phyloP scores from a whole-genome alignment of 2,888 invertebrate genomes.

The Ceraclea dissimilis region DNA sequence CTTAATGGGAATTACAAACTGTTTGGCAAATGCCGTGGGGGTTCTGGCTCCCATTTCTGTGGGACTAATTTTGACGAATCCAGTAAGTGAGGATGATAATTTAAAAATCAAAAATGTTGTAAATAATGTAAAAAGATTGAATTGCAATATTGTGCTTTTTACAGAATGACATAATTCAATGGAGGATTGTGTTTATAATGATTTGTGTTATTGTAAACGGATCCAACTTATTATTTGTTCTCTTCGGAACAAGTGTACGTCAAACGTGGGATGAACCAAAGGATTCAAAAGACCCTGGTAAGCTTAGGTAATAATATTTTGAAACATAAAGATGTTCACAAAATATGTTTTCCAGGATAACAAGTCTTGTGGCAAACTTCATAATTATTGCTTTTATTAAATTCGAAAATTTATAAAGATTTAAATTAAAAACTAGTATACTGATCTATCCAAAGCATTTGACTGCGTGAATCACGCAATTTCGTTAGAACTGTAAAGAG shows the following conservation, averaged over 20 bases:
- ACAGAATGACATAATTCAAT: conserved; percentile 29
- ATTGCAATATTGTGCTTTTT: too few relatives aligned
- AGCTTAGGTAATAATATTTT: too few relatives aligned
- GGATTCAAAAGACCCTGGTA: background rate
- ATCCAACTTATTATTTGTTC: conserved; percentile 38
- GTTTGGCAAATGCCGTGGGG: conserved; percentile 37
- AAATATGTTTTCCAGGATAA: too few relatives aligned
- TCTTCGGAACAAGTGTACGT: conserved; percentile 38
- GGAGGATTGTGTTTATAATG: conserved; percentile 41
- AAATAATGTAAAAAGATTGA: too few relatives aligned
- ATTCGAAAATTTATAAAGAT: too few relatives aligned
- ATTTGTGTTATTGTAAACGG: conserved; percentile 37
- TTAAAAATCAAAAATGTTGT: background rate
- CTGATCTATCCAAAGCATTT: too few relatives aligned
- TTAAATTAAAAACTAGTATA: too few relatives aligned
- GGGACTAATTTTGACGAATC: conserved; percentile 33
- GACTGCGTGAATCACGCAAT: too few relatives aligned
- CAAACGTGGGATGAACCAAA: conserved; percentile 32
- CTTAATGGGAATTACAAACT: conserved; percentile 44
- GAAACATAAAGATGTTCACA: too few relatives aligned
- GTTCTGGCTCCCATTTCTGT: conserved; percentile 38
- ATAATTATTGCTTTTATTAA: too few relatives aligned
- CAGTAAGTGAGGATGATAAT: conserved; percentile 29
- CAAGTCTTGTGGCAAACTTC: too few relatives aligned
- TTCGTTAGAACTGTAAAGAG: too few relatives aligned